Evolutionary conservation across 2,113 vertebrate species (phyloP).

Genomic region (Opisthocomus hoazin): DNA sequence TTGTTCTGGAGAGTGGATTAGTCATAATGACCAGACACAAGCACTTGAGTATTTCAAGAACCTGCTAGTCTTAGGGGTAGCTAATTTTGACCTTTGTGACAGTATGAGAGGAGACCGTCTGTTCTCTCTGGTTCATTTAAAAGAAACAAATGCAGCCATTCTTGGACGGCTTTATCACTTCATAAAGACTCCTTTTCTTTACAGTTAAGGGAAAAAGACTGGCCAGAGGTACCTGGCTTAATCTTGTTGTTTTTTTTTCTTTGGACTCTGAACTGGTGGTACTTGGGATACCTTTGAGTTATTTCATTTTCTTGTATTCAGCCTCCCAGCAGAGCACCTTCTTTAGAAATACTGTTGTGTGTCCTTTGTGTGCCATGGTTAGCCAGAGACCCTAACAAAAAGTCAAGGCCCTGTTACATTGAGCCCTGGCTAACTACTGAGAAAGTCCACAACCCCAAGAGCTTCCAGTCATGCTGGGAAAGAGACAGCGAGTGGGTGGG

Average conservation of each 20-base stretch:
- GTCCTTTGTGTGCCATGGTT: neutral
- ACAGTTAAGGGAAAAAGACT: neutral
- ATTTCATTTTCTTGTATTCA: neutral
- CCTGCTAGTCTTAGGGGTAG: constrained; percentile 20
- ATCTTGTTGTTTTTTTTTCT: neutral
- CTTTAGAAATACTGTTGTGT: neutral
- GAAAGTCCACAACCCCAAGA: neutral
- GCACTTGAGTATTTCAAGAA: constrained; percentile 47
- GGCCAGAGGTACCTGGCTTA: neutral
- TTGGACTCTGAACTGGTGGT: neutral
- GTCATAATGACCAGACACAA: constrained; percentile 24
- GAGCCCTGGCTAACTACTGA: neutral
- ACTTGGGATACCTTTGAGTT: neutral
- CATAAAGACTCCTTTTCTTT: neutral
- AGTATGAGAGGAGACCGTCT: constrained; percentile 33
- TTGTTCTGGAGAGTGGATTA: constrained; percentile 52
- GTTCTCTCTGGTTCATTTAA: constrained; percentile 20
- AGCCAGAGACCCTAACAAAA: neutral
- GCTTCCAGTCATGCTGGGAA: neutral
- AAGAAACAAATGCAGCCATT: neutral
- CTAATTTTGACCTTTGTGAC: constrained; percentile 35
- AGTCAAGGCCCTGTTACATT: neutral
- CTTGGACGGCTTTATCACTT: neutral
- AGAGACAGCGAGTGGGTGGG: neutral
- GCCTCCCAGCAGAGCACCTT: neutral